These are phyloP conservation scores for Arremon aurantiirostris DNA, from an alignment of 2,797 vertebrate genomes.

Conservation along the genomic window DNA sequence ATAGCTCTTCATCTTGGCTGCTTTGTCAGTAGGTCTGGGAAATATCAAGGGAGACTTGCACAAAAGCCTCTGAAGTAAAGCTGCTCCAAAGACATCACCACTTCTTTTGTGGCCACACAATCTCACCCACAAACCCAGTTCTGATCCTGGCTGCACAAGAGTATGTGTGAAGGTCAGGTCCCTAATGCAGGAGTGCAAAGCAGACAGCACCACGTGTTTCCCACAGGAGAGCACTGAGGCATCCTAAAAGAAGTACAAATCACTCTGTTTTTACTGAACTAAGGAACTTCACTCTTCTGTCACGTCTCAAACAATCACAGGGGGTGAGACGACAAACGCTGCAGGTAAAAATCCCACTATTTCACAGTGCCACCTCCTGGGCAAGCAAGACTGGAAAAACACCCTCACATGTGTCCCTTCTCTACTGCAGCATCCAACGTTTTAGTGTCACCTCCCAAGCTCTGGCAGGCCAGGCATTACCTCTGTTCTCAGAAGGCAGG, in stretches of 20 bases:
- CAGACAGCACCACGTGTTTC: neutral
- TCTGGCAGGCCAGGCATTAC: neutral
- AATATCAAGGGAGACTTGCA: neutral
- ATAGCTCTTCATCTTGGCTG: neutral
- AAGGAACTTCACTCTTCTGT: neutral
- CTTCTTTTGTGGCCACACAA: neutral
- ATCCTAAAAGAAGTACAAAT: neutral
- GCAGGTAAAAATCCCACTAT: conserved; percentile 30
- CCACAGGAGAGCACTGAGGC: neutral
- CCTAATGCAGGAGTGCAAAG: neutral
- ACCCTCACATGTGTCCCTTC: rapidly evolving
- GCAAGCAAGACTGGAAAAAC: neutral
- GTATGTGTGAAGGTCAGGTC: rapidly evolving
- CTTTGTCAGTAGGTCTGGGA: neutral
- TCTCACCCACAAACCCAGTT: neutral
- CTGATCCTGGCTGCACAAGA: neutral
- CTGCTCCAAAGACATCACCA: neutral
- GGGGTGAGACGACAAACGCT: rapidly evolving
- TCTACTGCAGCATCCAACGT: neutral
- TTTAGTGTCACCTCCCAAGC: rapidly evolving
- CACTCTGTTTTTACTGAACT: neutral
- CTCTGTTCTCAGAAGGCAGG: neutral
- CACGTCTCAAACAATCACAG: rapidly evolving
- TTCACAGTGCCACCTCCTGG: conserved; percentile 74
- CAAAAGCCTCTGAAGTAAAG: neutral